Evolutionary conservation across 2,113 vertebrate genomes (phyloP), one percentile per base, ranked within the genome.

Genomic region (Ammodytes marinus): DNA sequence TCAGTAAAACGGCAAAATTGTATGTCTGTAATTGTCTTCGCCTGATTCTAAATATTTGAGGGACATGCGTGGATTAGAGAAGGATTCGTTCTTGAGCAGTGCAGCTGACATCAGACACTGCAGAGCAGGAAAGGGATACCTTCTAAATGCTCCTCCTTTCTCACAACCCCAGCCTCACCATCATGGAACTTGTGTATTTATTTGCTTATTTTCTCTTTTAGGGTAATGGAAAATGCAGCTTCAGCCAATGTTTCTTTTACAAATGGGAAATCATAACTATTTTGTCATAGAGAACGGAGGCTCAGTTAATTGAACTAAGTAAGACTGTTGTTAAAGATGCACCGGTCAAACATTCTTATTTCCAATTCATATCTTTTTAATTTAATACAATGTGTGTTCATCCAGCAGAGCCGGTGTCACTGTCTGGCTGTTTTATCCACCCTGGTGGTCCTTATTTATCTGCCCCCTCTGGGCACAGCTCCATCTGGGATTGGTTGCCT

Each of bases 401-500:
- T 74, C 59, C 74, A 72, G 43, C 47, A 61, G 60, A 72, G 57
- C 14, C 3, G 3, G 47, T 80, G 61, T 77, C 65, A 71, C 61
- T 47, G 65, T 69, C 69, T 8, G 46, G 52, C 17, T 87, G 79
- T 88, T 89, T 88, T 68, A 90, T 87, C 90, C 76, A 77, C 88
- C 54, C 66, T 65, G 92, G 91, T 91, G 92, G 91, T 93, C 91
- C 81, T 84, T 74, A 77, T 84, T 88, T 83, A 80, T 90, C 83
- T 81, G 86, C 91, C 88, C 86, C 88, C 88, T 91, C 85, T 10
- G 74, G 91, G 83, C 88, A 90, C 39, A 76, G 53, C 50, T 19
- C 82, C 90, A 89, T 94, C 89, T 93, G 91, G 90, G 89, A 91
- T 84, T 86, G 74, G 84, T 88, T 91, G 90, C 89, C 89, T 75